Percentiles rank a stretch among this genome's conserved stretches.
phyloP scores from a whole-genome alignment of 1,140 invertebrate species.

The Oryctes rhinoceros region DNA sequence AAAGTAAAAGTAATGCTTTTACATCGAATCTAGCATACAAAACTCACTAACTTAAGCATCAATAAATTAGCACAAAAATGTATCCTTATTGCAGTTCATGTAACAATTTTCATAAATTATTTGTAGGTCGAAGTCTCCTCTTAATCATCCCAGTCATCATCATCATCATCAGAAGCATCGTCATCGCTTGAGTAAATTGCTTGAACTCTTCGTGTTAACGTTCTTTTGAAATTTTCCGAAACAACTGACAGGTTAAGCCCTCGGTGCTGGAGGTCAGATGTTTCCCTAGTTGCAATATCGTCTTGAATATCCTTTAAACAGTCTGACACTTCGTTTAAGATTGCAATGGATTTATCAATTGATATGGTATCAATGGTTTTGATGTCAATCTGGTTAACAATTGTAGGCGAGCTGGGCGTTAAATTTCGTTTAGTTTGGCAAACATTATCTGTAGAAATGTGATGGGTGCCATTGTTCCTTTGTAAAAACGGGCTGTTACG shows the following conservation, averaged over 20 bases:
- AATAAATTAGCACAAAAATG: too few relatives aligned
- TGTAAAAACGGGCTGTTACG: background rate
- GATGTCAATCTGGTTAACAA: background rate
- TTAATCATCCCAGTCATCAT: conserved; percentile 21
- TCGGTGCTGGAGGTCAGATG: background rate
- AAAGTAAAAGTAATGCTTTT: too few relatives aligned
- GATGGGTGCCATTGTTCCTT: background rate
- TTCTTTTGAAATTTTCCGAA: background rate
- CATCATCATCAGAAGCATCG: background rate
- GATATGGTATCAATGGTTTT: background rate
- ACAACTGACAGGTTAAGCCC: background rate
- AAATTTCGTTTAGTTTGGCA: background rate
- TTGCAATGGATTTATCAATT: background rate
- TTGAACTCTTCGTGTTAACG: background rate
- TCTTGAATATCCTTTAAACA: background rate
- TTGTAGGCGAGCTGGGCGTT: background rate
- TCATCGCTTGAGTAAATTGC: background rate
- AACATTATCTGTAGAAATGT: background rate
- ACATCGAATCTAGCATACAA: too few relatives aligned
- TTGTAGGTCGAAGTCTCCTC: too few relatives aligned
- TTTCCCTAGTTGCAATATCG: background rate
- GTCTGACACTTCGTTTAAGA: background rate
- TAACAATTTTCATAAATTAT: too few relatives aligned
- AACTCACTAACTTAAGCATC: too few relatives aligned
- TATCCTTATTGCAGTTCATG: too few relatives aligned